Conservation (phyloP, 2,113 vertebrate species). For the Rhynchomys soricoides region DNA sequence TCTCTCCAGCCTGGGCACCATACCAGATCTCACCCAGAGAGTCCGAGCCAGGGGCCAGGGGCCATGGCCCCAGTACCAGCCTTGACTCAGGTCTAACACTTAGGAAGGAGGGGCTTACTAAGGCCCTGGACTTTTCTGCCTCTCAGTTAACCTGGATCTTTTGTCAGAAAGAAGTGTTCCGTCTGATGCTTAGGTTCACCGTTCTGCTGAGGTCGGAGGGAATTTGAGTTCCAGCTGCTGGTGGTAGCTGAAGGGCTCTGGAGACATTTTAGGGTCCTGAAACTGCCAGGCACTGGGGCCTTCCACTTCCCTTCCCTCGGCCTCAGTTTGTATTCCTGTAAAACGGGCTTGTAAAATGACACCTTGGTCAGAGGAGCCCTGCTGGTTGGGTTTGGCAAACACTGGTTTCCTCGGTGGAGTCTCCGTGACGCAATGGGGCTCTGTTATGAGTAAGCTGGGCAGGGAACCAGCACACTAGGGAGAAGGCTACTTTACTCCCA, state of each 20-base stretch:
- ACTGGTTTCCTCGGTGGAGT: slow-evolving; percentile 36
- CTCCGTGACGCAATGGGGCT: slow-evolving; percentile 15
- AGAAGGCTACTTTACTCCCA: neutral
- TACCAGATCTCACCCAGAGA: neutral
- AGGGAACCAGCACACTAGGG: neutral
- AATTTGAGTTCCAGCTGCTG: neutral
- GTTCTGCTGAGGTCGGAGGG: no score
- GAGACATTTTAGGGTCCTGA: neutral
- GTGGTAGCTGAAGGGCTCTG: neutral
- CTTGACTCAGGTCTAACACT: neutral
- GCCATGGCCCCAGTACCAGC: no score
- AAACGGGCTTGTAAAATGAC: slow-evolving; percentile 47
- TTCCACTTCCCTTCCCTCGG: neutral
- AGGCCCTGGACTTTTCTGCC: neutral
- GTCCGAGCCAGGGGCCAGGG: neutral
- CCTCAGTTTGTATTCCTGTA: slow-evolving; percentile 45
- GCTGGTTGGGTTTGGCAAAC: accelerated
- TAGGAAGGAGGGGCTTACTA: accelerated
- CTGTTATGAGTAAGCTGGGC: slow-evolving; percentile 65
- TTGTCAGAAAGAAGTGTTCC: neutral
- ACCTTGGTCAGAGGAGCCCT: neutral
- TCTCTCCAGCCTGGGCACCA: neutral
- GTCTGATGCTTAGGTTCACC: neutral
- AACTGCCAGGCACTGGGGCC: neutral
- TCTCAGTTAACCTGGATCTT: neutral